Conservation (phyloP, 35 echinoderm and acorn worm genomes). For the Heliocidaris tuberculata region DNA sequence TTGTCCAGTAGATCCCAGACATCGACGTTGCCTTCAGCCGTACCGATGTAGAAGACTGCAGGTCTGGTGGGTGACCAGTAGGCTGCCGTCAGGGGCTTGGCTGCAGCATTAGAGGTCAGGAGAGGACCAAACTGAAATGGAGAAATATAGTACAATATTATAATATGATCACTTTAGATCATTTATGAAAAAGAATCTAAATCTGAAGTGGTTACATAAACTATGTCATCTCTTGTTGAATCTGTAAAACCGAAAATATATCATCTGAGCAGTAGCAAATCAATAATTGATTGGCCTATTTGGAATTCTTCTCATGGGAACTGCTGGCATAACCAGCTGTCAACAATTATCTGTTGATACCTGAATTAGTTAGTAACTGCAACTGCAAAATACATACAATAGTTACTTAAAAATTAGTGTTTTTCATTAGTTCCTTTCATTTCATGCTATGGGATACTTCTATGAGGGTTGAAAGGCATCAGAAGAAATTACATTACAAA, state of each 20-base stretch:
- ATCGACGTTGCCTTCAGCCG: conserved; percentile 85
- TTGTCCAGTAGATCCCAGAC: conserved; percentile 95
- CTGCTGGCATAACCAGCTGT: too few relatives aligned
- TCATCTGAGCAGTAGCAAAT: too few relatives aligned
- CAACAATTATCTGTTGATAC: background rate
- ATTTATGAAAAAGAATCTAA: too few relatives aligned
- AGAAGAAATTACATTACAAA: background rate
- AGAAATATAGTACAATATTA: background rate
- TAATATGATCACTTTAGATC: background rate
- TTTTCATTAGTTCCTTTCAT: too few relatives aligned
- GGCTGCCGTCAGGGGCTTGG: conserved; percentile 80
- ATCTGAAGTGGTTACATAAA: too few relatives aligned
- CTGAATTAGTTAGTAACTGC: background rate
- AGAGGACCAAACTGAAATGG: conserved; percentile 64
- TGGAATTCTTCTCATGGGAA: too few relatives aligned
- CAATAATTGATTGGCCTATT: background rate
- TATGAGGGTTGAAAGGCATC: too few relatives aligned
- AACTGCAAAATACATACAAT: too few relatives aligned
- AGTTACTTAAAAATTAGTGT: background rate
- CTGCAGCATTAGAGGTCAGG: conserved; percentile 61
- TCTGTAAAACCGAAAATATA: too few relatives aligned
- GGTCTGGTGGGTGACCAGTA: conserved; percentile 87
- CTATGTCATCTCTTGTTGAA: too few relatives aligned
- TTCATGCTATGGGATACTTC: too few relatives aligned
- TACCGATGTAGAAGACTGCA: conserved; percentile 79